Conservation (phyloP, 2,797 vertebrate species). For the Phoxinus dragarum region DNA sequence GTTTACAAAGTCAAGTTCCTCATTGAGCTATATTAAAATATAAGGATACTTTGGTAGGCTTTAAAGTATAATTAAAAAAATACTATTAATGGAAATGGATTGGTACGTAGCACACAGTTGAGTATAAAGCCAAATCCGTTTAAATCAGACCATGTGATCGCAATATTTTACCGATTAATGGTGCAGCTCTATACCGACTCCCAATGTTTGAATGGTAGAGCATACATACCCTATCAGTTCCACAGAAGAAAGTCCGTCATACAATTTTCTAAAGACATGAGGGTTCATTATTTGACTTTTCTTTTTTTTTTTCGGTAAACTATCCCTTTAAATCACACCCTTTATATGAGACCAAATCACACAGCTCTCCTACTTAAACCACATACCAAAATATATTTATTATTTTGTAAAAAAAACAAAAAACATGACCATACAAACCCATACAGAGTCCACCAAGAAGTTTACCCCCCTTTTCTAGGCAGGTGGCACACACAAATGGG, state of each 20-base stretch:
- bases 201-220: not conserved
- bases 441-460: constrained; percentile 30
- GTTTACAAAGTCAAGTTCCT: not conserved
- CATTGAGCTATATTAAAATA: not conserved
- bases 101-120: not conserved
- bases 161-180: not conserved
- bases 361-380: constrained; percentile 21
- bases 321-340: not conserved
- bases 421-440: constrained; percentile 8
- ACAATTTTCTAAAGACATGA: not conserved
- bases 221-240: not conserved
- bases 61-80: not conserved
- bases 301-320: not conserved
- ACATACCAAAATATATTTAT: constrained; percentile 40
- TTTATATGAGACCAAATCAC: not conserved
- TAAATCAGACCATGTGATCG: not conserved
- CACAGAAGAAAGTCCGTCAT: not conserved
- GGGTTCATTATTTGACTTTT: not conserved
- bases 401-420: not conserved
- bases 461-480: not conserved
- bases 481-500: constrained; percentile 1
- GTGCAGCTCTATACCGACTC: not conserved
- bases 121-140: not conserved
- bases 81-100: not conserved
- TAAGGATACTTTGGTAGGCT: not conserved